These are phyloP conservation scores for Blastomussa wellsi DNA, from an alignment of 92 coral and sea anemone species.

Conservation along the genomic window DNA sequence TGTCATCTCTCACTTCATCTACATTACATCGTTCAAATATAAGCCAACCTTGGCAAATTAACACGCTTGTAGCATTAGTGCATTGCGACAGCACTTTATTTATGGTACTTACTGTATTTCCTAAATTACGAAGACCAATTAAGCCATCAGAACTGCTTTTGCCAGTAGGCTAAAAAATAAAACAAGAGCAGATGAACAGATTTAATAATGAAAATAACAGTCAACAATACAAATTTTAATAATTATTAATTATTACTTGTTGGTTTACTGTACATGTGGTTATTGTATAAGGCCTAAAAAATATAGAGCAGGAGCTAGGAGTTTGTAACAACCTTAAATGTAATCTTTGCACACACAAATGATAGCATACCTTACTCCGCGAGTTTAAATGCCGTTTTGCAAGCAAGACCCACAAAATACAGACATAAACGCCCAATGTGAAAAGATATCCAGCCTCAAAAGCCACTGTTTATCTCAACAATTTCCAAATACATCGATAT, in stretches of 20 bases:
- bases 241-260: background rate
- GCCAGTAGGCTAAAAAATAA: conserved; percentile 69
- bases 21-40: too few relatives aligned
- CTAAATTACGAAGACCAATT: conserved; percentile 92
- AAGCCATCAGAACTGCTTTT: conserved; percentile 75
- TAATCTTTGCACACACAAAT: background rate
- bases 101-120: conserved; percentile 86
- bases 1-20: too few relatives aligned
- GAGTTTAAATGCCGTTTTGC: background rate
- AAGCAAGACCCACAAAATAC: conserved; percentile 28
- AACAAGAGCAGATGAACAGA: conserved; percentile 23
- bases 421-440: conserved; percentile 24
- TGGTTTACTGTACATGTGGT: background rate
- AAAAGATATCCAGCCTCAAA: conserved; percentile 4
- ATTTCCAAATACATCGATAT: background rate
- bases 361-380: background rate
- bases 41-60: background rate
- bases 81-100: background rate
- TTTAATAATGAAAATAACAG: too few relatives aligned
- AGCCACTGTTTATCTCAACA: conserved; percentile 9
- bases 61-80: too few relatives aligned
- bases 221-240: background rate
- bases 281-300: background rate
- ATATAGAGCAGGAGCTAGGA: background rate
- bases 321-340: background rate